Conservation (phyloP, 2,888 invertebrate species). For the Stenoptilia bipunctidactyla region DNA sequence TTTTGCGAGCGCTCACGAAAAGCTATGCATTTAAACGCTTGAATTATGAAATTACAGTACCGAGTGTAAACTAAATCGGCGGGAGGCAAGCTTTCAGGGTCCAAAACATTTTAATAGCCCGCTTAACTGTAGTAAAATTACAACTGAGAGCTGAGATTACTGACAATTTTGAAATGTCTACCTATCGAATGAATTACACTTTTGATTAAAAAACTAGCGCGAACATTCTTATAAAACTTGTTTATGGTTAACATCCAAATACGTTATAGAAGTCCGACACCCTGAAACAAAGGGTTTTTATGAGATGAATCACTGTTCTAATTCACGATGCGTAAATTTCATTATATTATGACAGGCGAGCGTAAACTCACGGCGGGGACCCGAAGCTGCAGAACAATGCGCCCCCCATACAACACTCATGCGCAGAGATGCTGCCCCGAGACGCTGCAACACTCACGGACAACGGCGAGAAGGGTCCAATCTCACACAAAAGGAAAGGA, state of each 20-base stretch:
- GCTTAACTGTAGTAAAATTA: too few relatives aligned
- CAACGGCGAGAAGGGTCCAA: conserved; percentile 51
- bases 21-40: conserved; percentile 71
- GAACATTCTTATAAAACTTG: too few relatives aligned
- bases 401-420: conserved; percentile 45
- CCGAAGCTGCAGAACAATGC: conserved; percentile 66
- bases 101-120: too few relatives aligned
- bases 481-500: conserved; percentile 31
- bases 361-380: conserved; percentile 62
- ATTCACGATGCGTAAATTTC: conserved; percentile 67
- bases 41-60: conserved; percentile 70
- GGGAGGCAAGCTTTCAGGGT: conserved; percentile 16
- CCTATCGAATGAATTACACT: too few relatives aligned
- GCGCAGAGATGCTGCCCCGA: conserved; percentile 40
- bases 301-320: conserved; percentile 64
- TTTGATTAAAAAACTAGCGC: too few relatives aligned
- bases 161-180: too few relatives aligned
- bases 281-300: conserved; percentile 57
- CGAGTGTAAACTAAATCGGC: conserved; percentile 53
- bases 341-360: conserved; percentile 68
- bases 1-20: conserved; percentile 56
- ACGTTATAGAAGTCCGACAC: conserved; percentile 55
- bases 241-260: conserved; percentile 34
- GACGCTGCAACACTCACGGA: conserved; percentile 51
- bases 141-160: too few relatives aligned